Conservation (phyloP, 2,888 invertebrate genomes). For the Cabera pusaria region DNA sequence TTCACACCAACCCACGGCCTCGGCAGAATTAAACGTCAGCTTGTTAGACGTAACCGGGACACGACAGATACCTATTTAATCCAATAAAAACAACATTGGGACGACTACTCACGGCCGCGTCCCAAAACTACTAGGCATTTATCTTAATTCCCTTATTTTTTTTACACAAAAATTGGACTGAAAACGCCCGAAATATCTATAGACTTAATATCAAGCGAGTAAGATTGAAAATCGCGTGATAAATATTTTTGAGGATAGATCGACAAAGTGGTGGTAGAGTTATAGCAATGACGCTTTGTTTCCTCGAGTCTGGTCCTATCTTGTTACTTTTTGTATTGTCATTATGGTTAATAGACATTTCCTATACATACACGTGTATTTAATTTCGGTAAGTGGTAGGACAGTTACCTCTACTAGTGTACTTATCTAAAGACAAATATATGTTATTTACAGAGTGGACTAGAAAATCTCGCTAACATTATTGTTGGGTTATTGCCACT, state of each 20-base stretch:
- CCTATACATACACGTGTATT: constrained; percentile 9
- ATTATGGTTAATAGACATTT: constrained; percentile 22
- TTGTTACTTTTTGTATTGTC: constrained; percentile 25
- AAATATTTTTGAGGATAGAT: constrained; percentile 7
- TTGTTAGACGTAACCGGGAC: constrained; percentile 11
- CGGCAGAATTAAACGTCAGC: constrained; percentile 5
- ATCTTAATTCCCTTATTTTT: constrained; percentile 22
- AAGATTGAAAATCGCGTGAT: constrained; percentile 5
- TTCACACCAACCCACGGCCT: constrained; percentile 3
- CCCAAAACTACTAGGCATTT: constrained; percentile 19
- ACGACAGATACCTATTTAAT: constrained; percentile 19
- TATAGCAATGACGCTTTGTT: constrained; percentile 16
- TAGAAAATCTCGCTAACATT: too few species aligned
- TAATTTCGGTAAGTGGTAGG: constrained; percentile 5
- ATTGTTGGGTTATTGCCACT: too few species aligned
- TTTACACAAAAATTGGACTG: constrained; percentile 11
- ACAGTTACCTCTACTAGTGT: too few species aligned
- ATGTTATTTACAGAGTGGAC: too few species aligned
- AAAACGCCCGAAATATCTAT: background rate
- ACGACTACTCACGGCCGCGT: constrained; percentile 9
- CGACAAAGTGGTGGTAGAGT: constrained; percentile 14
- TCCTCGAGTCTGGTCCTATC: constrained; percentile 23
- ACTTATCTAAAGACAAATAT: too few species aligned
- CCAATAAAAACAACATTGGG: constrained; percentile 24
- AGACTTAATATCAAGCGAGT: background rate